These are phyloP conservation scores for Drosophila littoralis DNA, from an alignment of 1,140 invertebrate species.

Conservation along the genomic window DNA sequence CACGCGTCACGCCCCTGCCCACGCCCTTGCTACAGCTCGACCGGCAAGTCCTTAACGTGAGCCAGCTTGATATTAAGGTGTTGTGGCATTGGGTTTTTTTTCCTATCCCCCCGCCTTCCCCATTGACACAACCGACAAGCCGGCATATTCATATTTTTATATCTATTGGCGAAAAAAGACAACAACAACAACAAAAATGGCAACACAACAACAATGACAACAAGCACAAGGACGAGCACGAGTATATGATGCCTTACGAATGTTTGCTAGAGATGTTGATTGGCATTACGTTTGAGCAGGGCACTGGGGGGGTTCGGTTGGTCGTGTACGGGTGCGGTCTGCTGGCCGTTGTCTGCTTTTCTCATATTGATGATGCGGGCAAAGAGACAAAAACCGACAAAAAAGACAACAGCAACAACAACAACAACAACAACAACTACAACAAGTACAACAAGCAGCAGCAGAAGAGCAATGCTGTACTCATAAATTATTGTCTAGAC, in stretches of 20 bases:
- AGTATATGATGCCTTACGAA: slow-evolving; percentile 66
- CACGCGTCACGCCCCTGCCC: slow-evolving; percentile 16
- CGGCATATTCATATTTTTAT: slow-evolving; percentile 69
- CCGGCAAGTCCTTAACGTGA: slow-evolving; percentile 43
- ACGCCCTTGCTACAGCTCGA: neutral
- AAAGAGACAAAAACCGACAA: slow-evolving; percentile 47
- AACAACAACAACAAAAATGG: slow-evolving; percentile 3
- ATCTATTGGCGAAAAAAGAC: slow-evolving; percentile 35
- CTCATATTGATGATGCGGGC: slow-evolving; percentile 54
- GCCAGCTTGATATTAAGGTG: slow-evolving; percentile 58
- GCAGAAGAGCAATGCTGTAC: slow-evolving; percentile 54
- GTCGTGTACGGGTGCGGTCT: slow-evolving; percentile 26
- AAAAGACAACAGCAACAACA: slow-evolving; percentile 3
- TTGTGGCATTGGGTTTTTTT: slow-evolving; percentile 42
- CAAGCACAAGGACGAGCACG: slow-evolving; percentile 43
- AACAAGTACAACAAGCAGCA: slow-evolving; percentile 23
- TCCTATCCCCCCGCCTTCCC: no score
- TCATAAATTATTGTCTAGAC: slow-evolving; percentile 85
- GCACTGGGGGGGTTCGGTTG: neutral
- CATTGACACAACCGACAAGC: neutral
- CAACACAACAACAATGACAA: slow-evolving; percentile 40
- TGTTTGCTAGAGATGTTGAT: slow-evolving; percentile 83
- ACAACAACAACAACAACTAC: slow-evolving; percentile 14
- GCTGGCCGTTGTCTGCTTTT: slow-evolving; percentile 30
- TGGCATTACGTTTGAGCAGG: slow-evolving; percentile 62